Evolutionary conservation across 1,140 invertebrate species (phyloP), one percentile per base, ranked within the genome.

Genomic region (Drosophila sucinea): DNA sequence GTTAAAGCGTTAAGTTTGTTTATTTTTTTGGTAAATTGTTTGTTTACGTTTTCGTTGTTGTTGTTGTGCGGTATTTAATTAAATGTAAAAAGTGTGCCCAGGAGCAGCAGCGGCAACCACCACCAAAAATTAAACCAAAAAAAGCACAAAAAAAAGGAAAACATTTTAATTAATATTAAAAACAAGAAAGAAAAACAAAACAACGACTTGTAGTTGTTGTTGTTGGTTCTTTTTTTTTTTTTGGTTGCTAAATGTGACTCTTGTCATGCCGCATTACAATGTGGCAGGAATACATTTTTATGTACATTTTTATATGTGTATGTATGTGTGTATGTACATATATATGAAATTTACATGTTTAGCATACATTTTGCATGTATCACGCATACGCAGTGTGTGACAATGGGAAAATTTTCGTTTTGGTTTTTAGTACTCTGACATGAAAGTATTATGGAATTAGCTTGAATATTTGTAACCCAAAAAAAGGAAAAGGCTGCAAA

Each of bases 81-180:
- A 81, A 89, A 62, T 60, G 6, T 51, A 51, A 61, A 80, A 70
- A 77, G 35, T 63, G 58, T 63, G 30, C 47, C 56, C 32, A 57
- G 72, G 69, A 61, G 62, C 29, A 77, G 56, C 67, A 76, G 56
- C 17, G 17, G 17, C 17, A 17, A 17, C 25, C 51, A n/a, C 47
- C 60, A 58, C 60, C 64, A 76, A 61, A 74, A 79, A 60, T 64
- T 35, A 35, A 84, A 85, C 72, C 63, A 69, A 29, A 47, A 23
- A 47, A 51, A 51, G 7, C 44, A 51, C 41, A 47, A 56, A 51
- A 27, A 51, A 47, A 47, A n/a, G 27, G 23, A 51, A 87, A 83
- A 79, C 67, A 83, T 62, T 87, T 72, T 77, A 74, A 87, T 87
- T 80, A 83, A 83, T 77, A 83, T 73, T 76, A 67, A 77, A 64